Percentiles rank a stretch among this genome's conserved stretches.
Evolutionary conservation across 2,113 vertebrate genomes (phyloP).

Genomic region (Tapirus terrestris): DNA sequence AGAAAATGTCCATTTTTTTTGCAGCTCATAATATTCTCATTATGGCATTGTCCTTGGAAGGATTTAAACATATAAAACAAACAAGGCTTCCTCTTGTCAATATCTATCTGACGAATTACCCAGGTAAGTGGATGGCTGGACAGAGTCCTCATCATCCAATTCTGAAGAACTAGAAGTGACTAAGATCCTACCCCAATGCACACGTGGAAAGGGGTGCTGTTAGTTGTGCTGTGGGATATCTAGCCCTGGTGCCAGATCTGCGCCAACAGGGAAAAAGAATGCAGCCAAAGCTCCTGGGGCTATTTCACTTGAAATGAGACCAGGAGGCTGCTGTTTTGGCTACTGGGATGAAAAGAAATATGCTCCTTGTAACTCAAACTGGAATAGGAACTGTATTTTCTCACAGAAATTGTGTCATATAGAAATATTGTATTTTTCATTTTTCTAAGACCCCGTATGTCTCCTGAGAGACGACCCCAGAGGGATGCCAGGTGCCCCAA

Average conservation of each 20-base stretch:
- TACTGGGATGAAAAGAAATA: conserved; percentile 39
- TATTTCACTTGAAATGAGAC: not conserved
- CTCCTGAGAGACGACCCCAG: not conserved
- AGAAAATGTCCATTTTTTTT: not conserved
- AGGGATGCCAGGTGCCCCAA: not conserved
- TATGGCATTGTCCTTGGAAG: not conserved
- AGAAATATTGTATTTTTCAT: not conserved
- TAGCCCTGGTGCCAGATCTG: not conserved
- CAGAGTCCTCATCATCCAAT: not conserved
- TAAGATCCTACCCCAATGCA: rapidly evolving
- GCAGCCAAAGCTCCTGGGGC: not conserved
- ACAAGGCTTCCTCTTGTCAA: not conserved
- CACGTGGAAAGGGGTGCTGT: rapidly evolving
- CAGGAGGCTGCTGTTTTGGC: conserved; percentile 32
- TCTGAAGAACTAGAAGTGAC: not conserved
- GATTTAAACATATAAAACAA: not conserved
- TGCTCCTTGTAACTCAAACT: not conserved
- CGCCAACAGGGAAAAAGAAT: not conserved
- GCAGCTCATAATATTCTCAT: not conserved
- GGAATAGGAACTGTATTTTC: not conserved
- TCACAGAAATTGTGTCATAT: not conserved
- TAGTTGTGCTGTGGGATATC: not conserved
- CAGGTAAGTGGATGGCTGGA: not conserved
- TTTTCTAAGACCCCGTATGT: not conserved
- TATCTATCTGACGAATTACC: not conserved